Evolutionary conservation across 2,113 vertebrate genomes (phyloP).

Genomic region (Pao palembangensis): DNA sequence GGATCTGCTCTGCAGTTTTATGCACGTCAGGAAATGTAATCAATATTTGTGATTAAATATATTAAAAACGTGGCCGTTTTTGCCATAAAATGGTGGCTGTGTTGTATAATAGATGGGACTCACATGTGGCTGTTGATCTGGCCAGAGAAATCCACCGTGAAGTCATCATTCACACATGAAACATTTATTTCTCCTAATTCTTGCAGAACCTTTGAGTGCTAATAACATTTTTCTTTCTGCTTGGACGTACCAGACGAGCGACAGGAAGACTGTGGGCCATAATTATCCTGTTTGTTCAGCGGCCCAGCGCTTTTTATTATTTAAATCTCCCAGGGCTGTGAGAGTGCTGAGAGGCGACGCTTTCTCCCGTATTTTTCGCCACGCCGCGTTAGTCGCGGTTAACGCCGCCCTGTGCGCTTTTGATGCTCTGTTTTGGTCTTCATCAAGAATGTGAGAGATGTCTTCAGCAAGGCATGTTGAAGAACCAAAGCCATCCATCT

Average conservation of each 20-base stretch:
- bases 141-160: slow-evolving; percentile 48
- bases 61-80: too few relatives aligned
- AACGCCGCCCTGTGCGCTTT: slow-evolving; percentile 72
- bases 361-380: slow-evolving; percentile 71
- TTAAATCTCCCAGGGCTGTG: slow-evolving; percentile 81
- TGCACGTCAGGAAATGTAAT: too few relatives aligned
- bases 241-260: slow-evolving; percentile 71
- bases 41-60: too few relatives aligned
- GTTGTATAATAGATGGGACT: slow-evolving; percentile 35
- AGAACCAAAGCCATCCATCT: too few relatives aligned
- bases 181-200: slow-evolving; percentile 76
- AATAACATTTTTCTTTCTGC: slow-evolving; percentile 78
- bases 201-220: slow-evolving; percentile 73
- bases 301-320: slow-evolving; percentile 80
- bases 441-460: slow-evolving; percentile 60
- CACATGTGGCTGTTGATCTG: slow-evolving; percentile 51
- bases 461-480: slow-evolving; percentile 30
- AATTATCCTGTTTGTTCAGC: slow-evolving; percentile 85
- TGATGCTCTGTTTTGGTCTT: slow-evolving; percentile 67
- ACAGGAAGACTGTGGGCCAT: slow-evolving; percentile 80
- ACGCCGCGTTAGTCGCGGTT: slow-evolving; percentile 73
- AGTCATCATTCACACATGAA: slow-evolving; percentile 65
- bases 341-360: slow-evolving; percentile 73
- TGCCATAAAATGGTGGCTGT: not conserved
- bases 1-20: too few relatives aligned